A percentile compares a stretch with the other conserved stretches of the same genome.
Conservation (phyloP, 2,888 invertebrate genomes). For the Odiellus spinosus region DNA sequence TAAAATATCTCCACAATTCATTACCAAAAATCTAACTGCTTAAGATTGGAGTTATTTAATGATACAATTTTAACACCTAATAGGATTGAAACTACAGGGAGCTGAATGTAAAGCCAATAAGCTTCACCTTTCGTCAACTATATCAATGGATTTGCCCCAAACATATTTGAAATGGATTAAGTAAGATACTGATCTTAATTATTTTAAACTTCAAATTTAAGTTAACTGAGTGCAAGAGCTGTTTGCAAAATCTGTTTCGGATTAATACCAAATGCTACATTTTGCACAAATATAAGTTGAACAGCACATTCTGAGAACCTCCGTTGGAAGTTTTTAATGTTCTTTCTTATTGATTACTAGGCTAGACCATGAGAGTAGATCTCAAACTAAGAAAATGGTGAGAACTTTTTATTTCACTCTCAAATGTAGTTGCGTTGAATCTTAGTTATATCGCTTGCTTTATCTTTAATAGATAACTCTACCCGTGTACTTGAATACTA, state of each 20-base stretch:
- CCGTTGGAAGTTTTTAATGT: too few species aligned
- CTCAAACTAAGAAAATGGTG: neutral
- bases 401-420: neutral
- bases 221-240: neutral
- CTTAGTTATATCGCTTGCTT: neutral
- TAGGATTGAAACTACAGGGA: slow-evolving; percentile 86
- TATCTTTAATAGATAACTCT: slow-evolving; percentile 46
- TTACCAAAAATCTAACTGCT: too few species aligned
- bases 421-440: neutral
- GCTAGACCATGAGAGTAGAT: too few species aligned
- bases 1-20: too few species aligned
- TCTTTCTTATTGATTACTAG: neutral
- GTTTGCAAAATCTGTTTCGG: too few species aligned
- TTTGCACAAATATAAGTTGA: too few species aligned
- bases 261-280: too few species aligned
- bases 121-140: slow-evolving; percentile 75
- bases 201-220: too few species aligned
- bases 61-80: too few species aligned
- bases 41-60: too few species aligned
- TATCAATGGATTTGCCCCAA: slow-evolving; percentile 81
- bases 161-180: slow-evolving; percentile 80
- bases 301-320: too few species aligned
- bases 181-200: slow-evolving; percentile 29
- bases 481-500: slow-evolving; percentile 94
- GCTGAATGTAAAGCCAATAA: slow-evolving; percentile 84